Conservation (phyloP, 2,797 vertebrate genomes). For the Smutsia temminckii region DNA sequence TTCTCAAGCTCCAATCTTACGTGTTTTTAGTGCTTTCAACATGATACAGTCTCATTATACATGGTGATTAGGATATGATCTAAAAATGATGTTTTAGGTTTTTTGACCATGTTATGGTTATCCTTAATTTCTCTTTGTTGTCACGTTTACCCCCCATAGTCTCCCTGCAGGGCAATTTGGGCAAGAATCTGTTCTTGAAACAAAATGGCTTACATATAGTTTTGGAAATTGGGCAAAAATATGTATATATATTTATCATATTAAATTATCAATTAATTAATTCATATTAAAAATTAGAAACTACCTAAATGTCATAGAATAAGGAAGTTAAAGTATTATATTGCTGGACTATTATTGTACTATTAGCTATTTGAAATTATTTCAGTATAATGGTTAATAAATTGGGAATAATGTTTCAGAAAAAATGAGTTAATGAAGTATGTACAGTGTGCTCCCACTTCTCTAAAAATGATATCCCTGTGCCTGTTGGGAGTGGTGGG, state of each 20-base stretch:
- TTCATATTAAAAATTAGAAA: slow-evolving; percentile 25
- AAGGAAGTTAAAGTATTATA: not conserved
- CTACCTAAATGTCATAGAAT: not conserved
- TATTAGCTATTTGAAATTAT: not conserved
- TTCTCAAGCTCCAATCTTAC: not conserved
- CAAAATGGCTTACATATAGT: not conserved
- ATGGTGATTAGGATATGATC: not conserved
- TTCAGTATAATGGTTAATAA: not conserved
- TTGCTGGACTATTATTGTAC: not conserved
- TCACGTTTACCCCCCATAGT: not conserved
- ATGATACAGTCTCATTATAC: not conserved
- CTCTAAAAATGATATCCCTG: not conserved
- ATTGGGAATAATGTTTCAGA: not conserved
- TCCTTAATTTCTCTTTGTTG: not conserved
- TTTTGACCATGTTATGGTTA: not conserved
- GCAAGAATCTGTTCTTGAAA: not conserved
- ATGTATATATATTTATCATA: not conserved
- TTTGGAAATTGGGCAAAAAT: not conserved
- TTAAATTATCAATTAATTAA: not conserved
- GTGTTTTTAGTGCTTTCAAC: not conserved
- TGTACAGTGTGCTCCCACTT: not conserved
- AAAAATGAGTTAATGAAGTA: not conserved
- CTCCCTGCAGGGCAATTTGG: not conserved
- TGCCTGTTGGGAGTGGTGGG: not conserved
- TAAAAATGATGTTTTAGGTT: not conserved